Percentiles rank a stretch among this genome's conserved stretches.
These are phyloP conservation scores for Salarias fasciatus DNA, from an alignment of 2,797 vertebrate genomes.

Conservation along the genomic window DNA sequence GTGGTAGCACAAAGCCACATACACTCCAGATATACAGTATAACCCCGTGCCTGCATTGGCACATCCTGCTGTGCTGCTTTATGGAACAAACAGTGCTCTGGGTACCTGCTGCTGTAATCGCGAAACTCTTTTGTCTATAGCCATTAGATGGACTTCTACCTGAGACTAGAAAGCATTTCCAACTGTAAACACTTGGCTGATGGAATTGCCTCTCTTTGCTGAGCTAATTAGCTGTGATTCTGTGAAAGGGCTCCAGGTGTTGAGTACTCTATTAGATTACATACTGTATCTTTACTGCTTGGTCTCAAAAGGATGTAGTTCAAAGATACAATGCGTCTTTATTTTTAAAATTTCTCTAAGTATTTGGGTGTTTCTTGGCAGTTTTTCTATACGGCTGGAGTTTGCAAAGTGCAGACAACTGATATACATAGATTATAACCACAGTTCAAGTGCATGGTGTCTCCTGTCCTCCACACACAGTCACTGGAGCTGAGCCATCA, in stretches of 20 bases:
- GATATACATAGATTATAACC: no score
- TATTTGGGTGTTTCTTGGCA: no score
- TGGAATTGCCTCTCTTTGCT: constrained; percentile 57
- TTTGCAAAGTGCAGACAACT: no score
- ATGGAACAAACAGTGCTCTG: constrained; percentile 28
- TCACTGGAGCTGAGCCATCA: no score
- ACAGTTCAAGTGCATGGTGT: no score
- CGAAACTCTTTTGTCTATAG: constrained; percentile 46
- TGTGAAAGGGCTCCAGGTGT: constrained; percentile 74
- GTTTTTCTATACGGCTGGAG: no score
- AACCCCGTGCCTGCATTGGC: constrained; percentile 19
- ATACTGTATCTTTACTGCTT: constrained; percentile 31
- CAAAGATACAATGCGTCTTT: background rate
- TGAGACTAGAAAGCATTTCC: constrained; percentile 59
- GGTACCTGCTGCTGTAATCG: constrained; percentile 64
- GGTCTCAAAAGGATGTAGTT: constrained; percentile 1
- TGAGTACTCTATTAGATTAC: constrained; percentile 47
- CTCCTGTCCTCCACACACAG: no score
- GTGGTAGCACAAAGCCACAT: constrained; percentile 35
- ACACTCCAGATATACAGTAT: constrained; percentile 28
- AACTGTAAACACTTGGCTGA: constrained; percentile 52
- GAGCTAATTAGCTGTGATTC: constrained; percentile 74
- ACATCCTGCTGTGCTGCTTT: constrained; percentile 48
- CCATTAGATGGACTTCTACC: constrained; percentile 62
- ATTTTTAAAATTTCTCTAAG: background rate